phyloP scores from a whole-genome alignment of 1,140 invertebrate species.

The Bombus pyrosoma region DNA sequence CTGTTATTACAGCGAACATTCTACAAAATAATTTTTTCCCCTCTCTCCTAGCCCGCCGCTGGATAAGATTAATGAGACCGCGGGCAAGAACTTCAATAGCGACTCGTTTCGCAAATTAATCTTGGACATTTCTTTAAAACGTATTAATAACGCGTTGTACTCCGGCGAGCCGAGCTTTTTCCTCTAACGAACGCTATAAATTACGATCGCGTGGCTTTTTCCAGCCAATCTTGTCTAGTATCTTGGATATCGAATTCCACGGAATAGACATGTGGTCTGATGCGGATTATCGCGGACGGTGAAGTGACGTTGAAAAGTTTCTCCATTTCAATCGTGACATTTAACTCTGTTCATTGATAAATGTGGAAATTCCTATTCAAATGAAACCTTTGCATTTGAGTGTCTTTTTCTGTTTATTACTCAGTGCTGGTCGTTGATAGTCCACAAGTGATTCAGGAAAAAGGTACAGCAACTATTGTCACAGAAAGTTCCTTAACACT shows the following conservation, averaged over 20 bases:
- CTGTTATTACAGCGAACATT: slow-evolving; percentile 77
- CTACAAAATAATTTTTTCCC: slow-evolving; percentile 77
- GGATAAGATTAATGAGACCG: slow-evolving; percentile 70
- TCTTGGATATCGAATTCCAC: not conserved
- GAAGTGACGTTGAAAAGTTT: not conserved
- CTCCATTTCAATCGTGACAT: not conserved
- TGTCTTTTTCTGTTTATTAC: not conserved
- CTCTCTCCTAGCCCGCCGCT: slow-evolving; percentile 64
- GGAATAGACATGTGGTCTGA: not conserved
- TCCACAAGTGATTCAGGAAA: not conserved
- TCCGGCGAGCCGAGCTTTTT: slow-evolving; percentile 8
- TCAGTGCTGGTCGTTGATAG: not conserved
- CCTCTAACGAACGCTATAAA: slow-evolving; percentile 29
- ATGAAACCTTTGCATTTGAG: not conserved
- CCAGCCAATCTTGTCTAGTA: not conserved
- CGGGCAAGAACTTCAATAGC: slow-evolving; percentile 74
- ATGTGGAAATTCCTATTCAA: not conserved
- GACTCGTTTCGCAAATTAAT: slow-evolving; percentile 78
- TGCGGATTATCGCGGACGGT: too few species aligned
- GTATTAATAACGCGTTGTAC: slow-evolving; percentile 74
- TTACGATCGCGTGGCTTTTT: slow-evolving; percentile 12
- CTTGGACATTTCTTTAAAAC: slow-evolving; percentile 77
- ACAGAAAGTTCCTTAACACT: too few species aligned
- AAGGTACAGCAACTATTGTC: not conserved
- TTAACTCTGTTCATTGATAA: not conserved